Conservation (phyloP, 2,888 invertebrate genomes). For the Cephus runcator region DNA sequence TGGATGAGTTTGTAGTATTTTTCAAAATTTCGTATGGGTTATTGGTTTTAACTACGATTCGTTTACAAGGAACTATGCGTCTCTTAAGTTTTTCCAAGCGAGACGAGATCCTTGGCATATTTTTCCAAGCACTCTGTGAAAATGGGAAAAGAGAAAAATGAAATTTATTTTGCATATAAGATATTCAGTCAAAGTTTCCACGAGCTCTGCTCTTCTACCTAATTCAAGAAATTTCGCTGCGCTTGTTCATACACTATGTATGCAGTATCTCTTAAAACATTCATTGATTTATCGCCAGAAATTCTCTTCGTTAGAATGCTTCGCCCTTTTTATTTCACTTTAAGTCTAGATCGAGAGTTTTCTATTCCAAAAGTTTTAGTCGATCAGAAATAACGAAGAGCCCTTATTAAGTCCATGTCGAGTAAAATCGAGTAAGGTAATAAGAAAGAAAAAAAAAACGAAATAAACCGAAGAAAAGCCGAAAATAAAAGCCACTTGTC, state of each 20-base stretch:
- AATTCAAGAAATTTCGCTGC: conserved; percentile 1
- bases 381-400: too few species aligned
- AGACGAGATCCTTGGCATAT: neutral
- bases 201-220: conserved; percentile 7
- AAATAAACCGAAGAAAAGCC: neutral
- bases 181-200: neutral
- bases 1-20: neutral
- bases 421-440: neutral
- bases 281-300: conserved; percentile 20
- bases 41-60: neutral
- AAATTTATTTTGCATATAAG: neutral
- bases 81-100: neutral
- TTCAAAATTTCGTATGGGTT: neutral
- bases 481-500: neutral
- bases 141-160: neutral
- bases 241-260: neutral
- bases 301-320: neutral
- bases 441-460: neutral
- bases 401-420: too few species aligned
- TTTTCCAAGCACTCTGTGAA: neutral
- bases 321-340: neutral
- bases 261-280: conserved; percentile 9
- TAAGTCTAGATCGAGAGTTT: neutral
- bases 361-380: too few species aligned
- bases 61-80: neutral